Base-by-base conservation (phyloP, 2,888 invertebrate species). In the Cantharis rustica region DNA sequence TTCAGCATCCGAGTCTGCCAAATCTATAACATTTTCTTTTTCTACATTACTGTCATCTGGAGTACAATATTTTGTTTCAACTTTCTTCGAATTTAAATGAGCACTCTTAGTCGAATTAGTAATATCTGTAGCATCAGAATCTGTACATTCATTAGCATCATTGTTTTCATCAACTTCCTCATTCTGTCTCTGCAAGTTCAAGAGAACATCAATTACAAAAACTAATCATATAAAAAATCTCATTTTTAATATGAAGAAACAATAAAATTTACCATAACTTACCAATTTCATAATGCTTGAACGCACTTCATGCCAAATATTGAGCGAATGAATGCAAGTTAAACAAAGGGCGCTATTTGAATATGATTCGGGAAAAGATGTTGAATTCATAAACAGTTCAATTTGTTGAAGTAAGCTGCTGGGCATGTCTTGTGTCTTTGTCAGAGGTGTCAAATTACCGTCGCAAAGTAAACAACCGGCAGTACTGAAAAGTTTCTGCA, bases 391-490 rank as follows among this genome's bases (percentile, higher is more conserved):
- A 71, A 81, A 81, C n/a, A 72, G 7, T 47, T 61, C 16, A 15
- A 81, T 68, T 26, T 79, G 78, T n/a, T 16, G 15, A 10, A 47
- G n/a, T 7, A 47, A 47, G 1, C 47, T 47, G 16, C 73, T 79
- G 11, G 79, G 79, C 69, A 79, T 75, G 10, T 74, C 71, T 31
- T 76, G 64, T 2, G 77, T 73, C 23, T 72, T 63, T 10, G 79
- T 61, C 16, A 79, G 61, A 47, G 72, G 69, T n/a, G 5, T 13
- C 4, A 11, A 15, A 27, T 75, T 77, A 2, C 61, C 68, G 15
- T 75, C 76, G 64, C 80, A 80, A 15, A 80, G 27, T n/a, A 75
- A 79, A 63, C 80, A 80, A 11, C 61, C 69, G n/a, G 11, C 0
- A n/a, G n/a, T 2, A 16, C 13, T 75, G 2, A 31, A n/a, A 11